Evolutionary conservation across 35 echinoderm and acorn worm genomes (phyloP).

Genomic region (Heliocidaris erythrogramma): DNA sequence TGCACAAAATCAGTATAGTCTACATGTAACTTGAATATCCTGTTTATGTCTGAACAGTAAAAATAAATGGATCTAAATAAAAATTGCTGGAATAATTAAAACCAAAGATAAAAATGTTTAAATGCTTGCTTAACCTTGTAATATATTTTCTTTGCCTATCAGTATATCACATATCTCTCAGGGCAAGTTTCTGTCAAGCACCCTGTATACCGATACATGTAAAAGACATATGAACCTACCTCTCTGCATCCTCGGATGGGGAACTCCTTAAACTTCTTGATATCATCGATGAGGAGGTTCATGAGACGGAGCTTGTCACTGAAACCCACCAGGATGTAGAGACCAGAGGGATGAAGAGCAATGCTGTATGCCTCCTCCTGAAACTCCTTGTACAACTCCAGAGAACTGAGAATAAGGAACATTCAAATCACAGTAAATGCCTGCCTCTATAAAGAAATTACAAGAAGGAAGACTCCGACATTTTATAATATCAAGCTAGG

Average conservation of each 20-base stretch:
- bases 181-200: no score
- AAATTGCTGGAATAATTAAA: no score
- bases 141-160: no score
- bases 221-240: slow-evolving; percentile 52
- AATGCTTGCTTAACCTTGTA: no score
- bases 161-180: no score
- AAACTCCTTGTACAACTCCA: slow-evolving; percentile 92
- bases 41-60: no score
- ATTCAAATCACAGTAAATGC: not conserved
- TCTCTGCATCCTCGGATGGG: slow-evolving; percentile 95
- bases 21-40: no score
- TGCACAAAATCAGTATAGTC: no score
- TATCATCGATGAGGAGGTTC: slow-evolving; percentile 99
- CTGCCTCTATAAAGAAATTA: not conserved
- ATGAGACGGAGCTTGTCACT: slow-evolving; percentile 96
- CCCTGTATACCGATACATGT: no score
- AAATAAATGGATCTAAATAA: no score
- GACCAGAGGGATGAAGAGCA: slow-evolving; percentile 94
- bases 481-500: no score
- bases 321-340: slow-evolving; percentile 97
- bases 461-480: not conserved
- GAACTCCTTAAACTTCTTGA: slow-evolving; percentile 97
- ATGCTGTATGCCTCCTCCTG: slow-evolving; percentile 99
- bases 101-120: no score
- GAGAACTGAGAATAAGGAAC: slow-evolving; percentile 53